Base-by-base conservation (phyloP, 2,888 invertebrate genomes). In the Tipula vernalis region DNA sequence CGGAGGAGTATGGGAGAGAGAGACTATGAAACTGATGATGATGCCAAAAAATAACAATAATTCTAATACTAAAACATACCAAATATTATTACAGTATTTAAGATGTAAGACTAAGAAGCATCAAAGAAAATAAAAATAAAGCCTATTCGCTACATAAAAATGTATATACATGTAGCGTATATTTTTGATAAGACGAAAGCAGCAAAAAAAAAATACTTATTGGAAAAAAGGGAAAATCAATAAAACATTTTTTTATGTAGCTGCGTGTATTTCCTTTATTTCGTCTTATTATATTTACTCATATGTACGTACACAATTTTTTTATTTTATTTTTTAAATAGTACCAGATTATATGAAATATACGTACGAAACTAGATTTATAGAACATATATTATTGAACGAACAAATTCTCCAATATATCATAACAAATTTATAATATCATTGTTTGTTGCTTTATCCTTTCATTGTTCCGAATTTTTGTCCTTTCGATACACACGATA, bases 301-400 rank as follows among this genome's bases (percentile, higher is more conserved):
- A 5, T 51, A 51, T 51, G 12, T 15, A 71, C 28, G 28, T 28
- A 71, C 10, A 71, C 28, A 71, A n/a, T n/a, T 18, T 18, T 28
- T 28, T 28, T 51, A n/a, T 51, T 51, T 71, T 10, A 28, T 13
- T 13, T 51, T 71, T 28, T 28, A 71, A 51, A 71, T 71, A 71
- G 71, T 71, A 71, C 71, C 71, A 28, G 28, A 71, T 71, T 71
- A 71, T 57, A 57, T 71, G 71, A 71, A 71, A 71, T 71, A 71
- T 71, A 71, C 28, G 71, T 71, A 71, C 6, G 12, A 86, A 86
- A 86, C 86, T 86, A 86, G 86, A 86, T 86, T 86, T 86, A 86
- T 86, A 86, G 86, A 28, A 86, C 86, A 86, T 86, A 86, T 86
- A 86, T 86, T 86, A 86, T 86, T 86, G 44, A 86, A 86, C 44